Conservation (phyloP, 2,113 vertebrate species). For the Vulpes lagopus region DNA sequence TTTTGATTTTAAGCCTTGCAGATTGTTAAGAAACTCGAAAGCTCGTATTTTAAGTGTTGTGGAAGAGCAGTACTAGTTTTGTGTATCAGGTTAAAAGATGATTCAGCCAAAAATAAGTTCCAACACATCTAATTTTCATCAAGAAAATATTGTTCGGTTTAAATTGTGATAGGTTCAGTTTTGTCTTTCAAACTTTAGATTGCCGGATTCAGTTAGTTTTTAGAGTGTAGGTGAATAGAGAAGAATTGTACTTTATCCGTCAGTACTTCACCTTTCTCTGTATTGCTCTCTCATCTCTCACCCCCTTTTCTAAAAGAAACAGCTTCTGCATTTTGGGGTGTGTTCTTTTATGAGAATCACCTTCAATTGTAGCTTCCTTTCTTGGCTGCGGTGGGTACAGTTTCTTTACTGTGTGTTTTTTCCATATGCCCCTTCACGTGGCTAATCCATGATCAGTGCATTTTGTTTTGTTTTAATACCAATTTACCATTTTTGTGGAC, state of each 20-base stretch:
- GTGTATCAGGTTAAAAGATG: slow-evolving; percentile 36
- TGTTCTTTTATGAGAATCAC: slow-evolving; percentile 2
- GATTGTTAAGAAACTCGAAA: not conserved
- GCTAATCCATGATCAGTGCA: not conserved
- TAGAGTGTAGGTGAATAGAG: not conserved
- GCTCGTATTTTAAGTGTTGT: slow-evolving; percentile 10
- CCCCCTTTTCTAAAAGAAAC: slow-evolving; percentile 18
- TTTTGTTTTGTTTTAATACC: slow-evolving; percentile 31
- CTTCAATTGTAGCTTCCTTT: not conserved
- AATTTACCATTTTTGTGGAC: not conserved
- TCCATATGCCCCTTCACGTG: not conserved
- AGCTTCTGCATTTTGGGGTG: not conserved
- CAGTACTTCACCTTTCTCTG: too few relatives aligned
- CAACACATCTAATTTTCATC: not conserved
- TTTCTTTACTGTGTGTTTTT: not conserved
- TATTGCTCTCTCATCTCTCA: not conserved
- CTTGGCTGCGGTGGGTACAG: not conserved
- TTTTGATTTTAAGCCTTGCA: slow-evolving; percentile 41
- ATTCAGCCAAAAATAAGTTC: slow-evolving; percentile 2
- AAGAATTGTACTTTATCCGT: not conserved
- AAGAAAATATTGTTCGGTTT: slow-evolving; percentile 2
- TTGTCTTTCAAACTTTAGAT: slow-evolving; percentile 35
- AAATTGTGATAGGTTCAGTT: slow-evolving; percentile 3
- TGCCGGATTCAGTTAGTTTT: slow-evolving; percentile 3
- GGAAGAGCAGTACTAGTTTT: not conserved